Base-by-base conservation (phyloP, 2,797 vertebrate species). In the Hypotaenidia philippensis region DNA sequence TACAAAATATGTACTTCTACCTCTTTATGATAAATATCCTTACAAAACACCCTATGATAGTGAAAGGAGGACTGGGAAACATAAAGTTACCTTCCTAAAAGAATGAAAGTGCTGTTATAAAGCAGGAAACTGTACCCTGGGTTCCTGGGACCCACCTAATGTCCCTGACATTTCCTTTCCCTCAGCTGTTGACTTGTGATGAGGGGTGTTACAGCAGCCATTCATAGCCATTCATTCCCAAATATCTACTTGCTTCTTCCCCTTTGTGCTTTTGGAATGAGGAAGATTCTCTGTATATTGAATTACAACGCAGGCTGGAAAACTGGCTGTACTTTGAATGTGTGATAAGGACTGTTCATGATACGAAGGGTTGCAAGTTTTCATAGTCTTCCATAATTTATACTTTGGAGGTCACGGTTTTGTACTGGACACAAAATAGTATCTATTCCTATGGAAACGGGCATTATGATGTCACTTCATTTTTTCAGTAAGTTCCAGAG, bases 401-500 rank as follows among this genome's bases (percentile, higher is more conserved):
- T 95, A 83, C 41, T 87, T 91, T 96, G 87, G 94, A 97, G 96
- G 97, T 96, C 87, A 88, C 9, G 1, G 25, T 95, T 96, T 96
- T 90, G 69, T 95, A 79, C 59, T 80, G 94, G 97, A 95, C 94
- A 97, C 66, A 77, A 96, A 95, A 79, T 94, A 96, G 95, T 97
- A 77, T 87, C 93, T 78, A 92, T 97, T 97, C 96, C 95, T 91
- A 68, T 97, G 96, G 97, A 97, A 96, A 95, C 76, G 2, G 91
- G 70, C 83, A 77, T 97, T 96, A 94, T 98, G 97, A 97, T 98
- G 95, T 98, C 96, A 97, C 87, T 96, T 94, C 93, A 96, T 97
- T 97, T 97, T 97, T 97, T 94, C 93, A 89, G 31, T 78, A 72
- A 81, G 88, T 92, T 95, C 92, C 84, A 92, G 89, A 96, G 84